Evolutionary conservation across 2,888 invertebrate genomes (phyloP).

Genomic region (Rhingia rostrata): DNA sequence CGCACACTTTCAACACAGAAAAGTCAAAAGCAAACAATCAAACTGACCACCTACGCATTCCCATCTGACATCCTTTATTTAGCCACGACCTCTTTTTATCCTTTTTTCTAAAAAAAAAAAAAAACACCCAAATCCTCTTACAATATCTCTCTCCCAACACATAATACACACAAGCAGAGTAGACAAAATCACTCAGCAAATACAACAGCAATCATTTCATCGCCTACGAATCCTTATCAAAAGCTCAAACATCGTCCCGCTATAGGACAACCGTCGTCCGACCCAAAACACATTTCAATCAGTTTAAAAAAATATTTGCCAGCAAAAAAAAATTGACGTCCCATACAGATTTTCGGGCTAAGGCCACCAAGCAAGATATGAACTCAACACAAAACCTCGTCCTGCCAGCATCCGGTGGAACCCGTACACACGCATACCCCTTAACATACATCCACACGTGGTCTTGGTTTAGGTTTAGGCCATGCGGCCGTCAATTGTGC

Average conservation of each 20-base stretch:
- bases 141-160: slow-evolving; percentile 36
- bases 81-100: slow-evolving; percentile 39
- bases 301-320: slow-evolving; percentile 56
- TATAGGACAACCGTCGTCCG: background rate
- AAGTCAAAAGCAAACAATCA: slow-evolving; percentile 68
- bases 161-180: slow-evolving; percentile 41
- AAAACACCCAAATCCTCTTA: slow-evolving; percentile 57
- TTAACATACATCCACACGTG: slow-evolving; percentile 9
- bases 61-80: slow-evolving; percentile 57
- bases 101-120: slow-evolving; percentile 4
- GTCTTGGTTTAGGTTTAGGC: background rate
- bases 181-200: slow-evolving; percentile 67
- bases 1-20: slow-evolving; percentile 42
- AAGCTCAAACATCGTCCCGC: slow-evolving; percentile 34
- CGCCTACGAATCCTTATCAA: slow-evolving; percentile 56
- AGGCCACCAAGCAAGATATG: slow-evolving; percentile 23
- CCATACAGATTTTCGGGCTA: slow-evolving; percentile 41
- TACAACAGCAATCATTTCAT: slow-evolving; percentile 63
- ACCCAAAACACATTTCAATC: slow-evolving; percentile 58
- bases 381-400: slow-evolving; percentile 24
- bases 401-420: slow-evolving; percentile 6
- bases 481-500: slow-evolving; percentile 55
- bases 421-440: slow-evolving; percentile 8
- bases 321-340: slow-evolving; percentile 17
- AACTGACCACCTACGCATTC: slow-evolving; percentile 60